phyloP scores from a whole-genome alignment of 2,888 invertebrate species.

The Hyles lineata region DNA sequence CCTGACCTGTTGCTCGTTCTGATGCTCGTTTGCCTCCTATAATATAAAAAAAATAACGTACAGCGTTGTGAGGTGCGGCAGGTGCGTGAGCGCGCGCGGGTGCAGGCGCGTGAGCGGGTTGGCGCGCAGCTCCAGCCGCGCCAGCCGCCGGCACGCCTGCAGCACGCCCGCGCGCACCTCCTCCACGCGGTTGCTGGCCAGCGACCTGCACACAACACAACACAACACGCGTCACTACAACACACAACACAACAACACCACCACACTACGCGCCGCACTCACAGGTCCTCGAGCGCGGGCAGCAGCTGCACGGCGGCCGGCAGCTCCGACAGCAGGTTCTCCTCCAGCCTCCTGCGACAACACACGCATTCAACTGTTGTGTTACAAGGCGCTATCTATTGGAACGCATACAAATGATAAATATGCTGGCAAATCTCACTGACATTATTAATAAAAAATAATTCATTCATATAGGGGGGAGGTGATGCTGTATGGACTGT shows the following conservation, averaged over 20 bases:
- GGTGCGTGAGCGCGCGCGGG: slow-evolving; percentile 88
- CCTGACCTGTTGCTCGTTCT: no score
- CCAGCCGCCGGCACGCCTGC: slow-evolving; percentile 87
- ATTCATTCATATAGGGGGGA: no score
- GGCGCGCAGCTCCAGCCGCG: slow-evolving; percentile 92
- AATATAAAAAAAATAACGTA: no score
- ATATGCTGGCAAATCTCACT: no score
- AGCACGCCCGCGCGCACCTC: slow-evolving; percentile 90
- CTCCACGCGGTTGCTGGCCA: slow-evolving; percentile 93
- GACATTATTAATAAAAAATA: no score
- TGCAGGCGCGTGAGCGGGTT: slow-evolving; percentile 91
- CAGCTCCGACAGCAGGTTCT: slow-evolving; percentile 86
- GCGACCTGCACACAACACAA: slow-evolving; percentile 84
- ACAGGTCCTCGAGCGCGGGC: slow-evolving; percentile 93
- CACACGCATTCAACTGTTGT: slow-evolving; percentile 5
- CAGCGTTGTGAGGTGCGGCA: slow-evolving; percentile 86
- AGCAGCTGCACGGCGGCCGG: slow-evolving; percentile 91
- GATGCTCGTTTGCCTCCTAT: no score
- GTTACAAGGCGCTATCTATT: not conserved
- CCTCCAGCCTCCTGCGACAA: slow-evolving; percentile 69
- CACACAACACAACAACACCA: not conserved
- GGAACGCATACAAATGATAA: no score
- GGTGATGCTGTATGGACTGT: no score
- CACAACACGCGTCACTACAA: slow-evolving; percentile 23
- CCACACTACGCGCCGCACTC: slow-evolving; percentile 77